These are phyloP conservation scores for Catostylus mosaicus DNA, from an alignment of 30 jellyfish, hydroid and myxozoan genomes.

Conservation along the genomic window DNA sequence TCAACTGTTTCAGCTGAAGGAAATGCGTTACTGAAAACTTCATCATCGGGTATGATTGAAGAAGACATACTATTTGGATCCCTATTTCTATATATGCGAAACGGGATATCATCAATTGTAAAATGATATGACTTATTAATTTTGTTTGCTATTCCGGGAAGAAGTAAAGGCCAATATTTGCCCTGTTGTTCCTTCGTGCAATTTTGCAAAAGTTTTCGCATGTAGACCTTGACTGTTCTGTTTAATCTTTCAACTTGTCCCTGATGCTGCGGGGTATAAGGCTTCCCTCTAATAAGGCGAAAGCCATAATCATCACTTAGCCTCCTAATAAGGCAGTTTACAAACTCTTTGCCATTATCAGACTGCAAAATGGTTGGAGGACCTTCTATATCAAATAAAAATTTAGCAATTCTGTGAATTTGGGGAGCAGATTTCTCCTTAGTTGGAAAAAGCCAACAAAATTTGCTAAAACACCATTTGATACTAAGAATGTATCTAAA, in stretches of 20 bases:
- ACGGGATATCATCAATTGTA: conserved; percentile 33
- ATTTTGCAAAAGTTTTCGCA: not conserved
- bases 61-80: not conserved
- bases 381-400: conserved; percentile 5
- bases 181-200: not conserved
- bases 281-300: conserved; percentile 1
- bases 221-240: conserved; percentile 13
- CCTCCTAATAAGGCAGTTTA: not conserved
- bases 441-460: not conserved
- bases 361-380: conserved; percentile 18
- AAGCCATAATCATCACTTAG: not conserved
- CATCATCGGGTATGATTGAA: conserved; percentile 5
- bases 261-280: conserved; percentile 8
- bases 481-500: not conserved
- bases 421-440: not conserved
- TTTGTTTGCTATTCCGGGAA: conserved; percentile 18
- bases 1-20: not conserved
- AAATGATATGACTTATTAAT: conserved; percentile 1
- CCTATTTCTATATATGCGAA: not conserved
- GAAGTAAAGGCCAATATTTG: not conserved
- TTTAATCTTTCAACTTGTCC: conserved; percentile 35
- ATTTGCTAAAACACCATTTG: conserved; percentile 14
- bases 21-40: not conserved
- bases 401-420: not conserved
- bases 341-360: conserved; percentile 33